phyloP scores from a whole-genome alignment of 2,797 vertebrate species.

The Gymnothorax javanicus region DNA sequence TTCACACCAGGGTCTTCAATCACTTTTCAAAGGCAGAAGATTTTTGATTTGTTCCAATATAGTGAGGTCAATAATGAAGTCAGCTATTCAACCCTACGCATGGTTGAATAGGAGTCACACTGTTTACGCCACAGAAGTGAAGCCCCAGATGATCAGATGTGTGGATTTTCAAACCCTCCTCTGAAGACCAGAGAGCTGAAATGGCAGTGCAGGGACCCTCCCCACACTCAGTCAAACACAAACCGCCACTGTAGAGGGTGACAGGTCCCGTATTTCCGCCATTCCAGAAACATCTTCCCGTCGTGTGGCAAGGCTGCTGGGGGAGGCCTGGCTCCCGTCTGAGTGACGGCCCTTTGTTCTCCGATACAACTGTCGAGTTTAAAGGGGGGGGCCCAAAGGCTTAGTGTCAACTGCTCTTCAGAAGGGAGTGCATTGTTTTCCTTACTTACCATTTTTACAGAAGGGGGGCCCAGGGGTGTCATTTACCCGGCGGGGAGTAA shows the following conservation, averaged over 20 bases:
- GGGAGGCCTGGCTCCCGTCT: conserved; percentile 67
- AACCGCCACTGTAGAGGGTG: neutral
- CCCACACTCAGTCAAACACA: neutral
- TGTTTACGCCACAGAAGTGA: no score
- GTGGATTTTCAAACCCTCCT: neutral
- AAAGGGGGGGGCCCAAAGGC: conserved; percentile 47
- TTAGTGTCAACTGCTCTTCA: conserved; percentile 59
- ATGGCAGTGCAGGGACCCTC: neutral
- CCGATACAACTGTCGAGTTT: conserved; percentile 35
- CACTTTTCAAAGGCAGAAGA: no score
- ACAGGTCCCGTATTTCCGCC: conserved; percentile 57
- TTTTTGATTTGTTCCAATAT: no score
- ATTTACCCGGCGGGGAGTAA: conserved; percentile 64
- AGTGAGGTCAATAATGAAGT: no score
- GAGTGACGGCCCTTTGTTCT: conserved; percentile 27
- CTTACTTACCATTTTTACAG: conserved; percentile 69
- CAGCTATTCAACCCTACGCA: no score
- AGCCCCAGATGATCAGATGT: neutral
- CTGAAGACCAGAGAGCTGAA: neutral
- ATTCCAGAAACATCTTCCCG: conserved; percentile 54
- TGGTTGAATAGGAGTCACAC: no score
- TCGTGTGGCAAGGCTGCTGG: conserved; percentile 53
- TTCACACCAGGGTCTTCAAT: no score
- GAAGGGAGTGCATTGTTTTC: conserved; percentile 68
- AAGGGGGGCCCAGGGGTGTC: conserved; percentile 51